A percentile compares a stretch with the other conserved stretches of the same genome.
These are phyloP conservation scores for Isaurus tuberculatus DNA, from an alignment of 92 coral and sea anemone genomes.

Conservation along the genomic window DNA sequence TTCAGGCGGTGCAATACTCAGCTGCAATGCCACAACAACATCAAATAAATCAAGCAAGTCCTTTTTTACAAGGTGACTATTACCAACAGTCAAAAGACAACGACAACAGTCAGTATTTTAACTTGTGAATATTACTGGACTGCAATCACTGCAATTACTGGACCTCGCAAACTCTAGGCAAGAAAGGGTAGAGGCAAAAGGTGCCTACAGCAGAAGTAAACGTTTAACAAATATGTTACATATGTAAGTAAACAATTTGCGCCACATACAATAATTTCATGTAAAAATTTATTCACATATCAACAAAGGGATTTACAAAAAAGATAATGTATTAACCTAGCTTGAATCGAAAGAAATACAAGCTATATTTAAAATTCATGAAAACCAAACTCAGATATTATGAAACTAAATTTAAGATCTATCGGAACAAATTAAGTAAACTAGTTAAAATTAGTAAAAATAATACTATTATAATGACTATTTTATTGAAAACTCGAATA, in stretches of 20 bases:
- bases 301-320: background rate
- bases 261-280: conserved; percentile 21
- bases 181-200: conserved; percentile 2
- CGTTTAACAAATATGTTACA: conserved; percentile 20
- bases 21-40: conserved; percentile 33
- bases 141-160: conserved; percentile 20
- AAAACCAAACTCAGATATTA: too few species aligned
- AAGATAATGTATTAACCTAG: background rate
- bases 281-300: background rate
- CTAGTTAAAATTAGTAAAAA: too few species aligned
- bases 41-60: conserved; percentile 28
- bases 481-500: too few species aligned
- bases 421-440: too few species aligned
- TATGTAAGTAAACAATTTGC: conserved; percentile 18
- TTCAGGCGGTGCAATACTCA: conserved; percentile 24
- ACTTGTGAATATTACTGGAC: conserved; percentile 19
- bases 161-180: conserved; percentile 13
- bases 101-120: conserved; percentile 10
- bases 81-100: conserved; percentile 16
- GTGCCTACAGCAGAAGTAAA: conserved; percentile 17
- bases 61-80: conserved; percentile 22
- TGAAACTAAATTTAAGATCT: too few species aligned
- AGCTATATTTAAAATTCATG: too few species aligned
- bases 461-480: too few species aligned
- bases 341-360: too few species aligned